Evolutionary conservation across 2,888 invertebrate genomes (phyloP).

Genomic region (Tachina lurida): DNA sequence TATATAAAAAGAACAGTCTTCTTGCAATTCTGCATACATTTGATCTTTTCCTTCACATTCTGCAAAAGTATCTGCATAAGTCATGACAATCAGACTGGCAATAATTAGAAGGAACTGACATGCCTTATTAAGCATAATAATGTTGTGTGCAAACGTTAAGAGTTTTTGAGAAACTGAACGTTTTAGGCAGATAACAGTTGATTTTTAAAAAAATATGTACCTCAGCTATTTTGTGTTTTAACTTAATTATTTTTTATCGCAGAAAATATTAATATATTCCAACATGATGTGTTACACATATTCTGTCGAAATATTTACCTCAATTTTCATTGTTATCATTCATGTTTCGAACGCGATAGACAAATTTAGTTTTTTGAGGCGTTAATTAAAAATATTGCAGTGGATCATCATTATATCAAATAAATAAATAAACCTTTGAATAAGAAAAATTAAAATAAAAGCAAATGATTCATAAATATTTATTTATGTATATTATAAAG

Average conservation of each 20-base stretch:
- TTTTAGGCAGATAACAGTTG: neutral
- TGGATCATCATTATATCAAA: slow-evolving; percentile 35
- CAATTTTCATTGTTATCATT: slow-evolving; percentile 26
- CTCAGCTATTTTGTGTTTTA: neutral
- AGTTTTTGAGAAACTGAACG: slow-evolving; percentile 40
- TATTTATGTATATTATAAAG: neutral
- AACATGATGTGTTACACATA: slow-evolving; percentile 1
- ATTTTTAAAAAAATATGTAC: slow-evolving; percentile 45
- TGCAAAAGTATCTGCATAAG: slow-evolving; percentile 72
- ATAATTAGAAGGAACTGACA: neutral
- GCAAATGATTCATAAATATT: neutral
- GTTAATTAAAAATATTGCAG: slow-evolving; percentile 17
- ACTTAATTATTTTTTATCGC: slow-evolving; percentile 21
- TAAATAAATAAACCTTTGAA: neutral
- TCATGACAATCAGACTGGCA: neutral
- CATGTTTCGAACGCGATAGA: neutral
- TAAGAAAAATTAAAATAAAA: neutral
- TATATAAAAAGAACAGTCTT: slow-evolving; percentile 77
- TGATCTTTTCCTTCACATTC: slow-evolving; percentile 76
- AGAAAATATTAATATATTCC: slow-evolving; percentile 33
- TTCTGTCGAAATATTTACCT: neutral
- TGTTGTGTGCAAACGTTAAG: slow-evolving; percentile 9
- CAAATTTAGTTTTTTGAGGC: neutral
- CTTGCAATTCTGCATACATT: slow-evolving; percentile 73
- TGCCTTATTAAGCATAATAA: slow-evolving; percentile 37